Evolutionary conservation across 2,113 vertebrate species (phyloP).

Genomic region (Piaya cayana): DNA sequence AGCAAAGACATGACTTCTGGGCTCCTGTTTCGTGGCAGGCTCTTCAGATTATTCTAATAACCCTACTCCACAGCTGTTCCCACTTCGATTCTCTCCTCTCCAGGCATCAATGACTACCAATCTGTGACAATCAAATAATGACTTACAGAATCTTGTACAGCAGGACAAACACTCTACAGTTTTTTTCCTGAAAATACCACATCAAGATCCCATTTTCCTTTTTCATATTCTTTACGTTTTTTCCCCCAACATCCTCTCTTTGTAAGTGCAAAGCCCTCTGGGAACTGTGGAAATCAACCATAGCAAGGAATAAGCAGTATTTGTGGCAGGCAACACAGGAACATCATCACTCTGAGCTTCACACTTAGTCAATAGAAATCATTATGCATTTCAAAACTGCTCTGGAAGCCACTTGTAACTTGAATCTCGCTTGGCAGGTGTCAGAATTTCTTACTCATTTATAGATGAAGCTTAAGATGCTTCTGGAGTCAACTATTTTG

Average conservation of each 20-base stretch:
- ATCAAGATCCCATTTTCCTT: neutral
- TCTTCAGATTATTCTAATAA: neutral
- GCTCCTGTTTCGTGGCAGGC: neutral
- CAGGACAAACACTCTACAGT: neutral
- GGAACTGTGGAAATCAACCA: neutral
- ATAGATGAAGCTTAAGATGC: neutral
- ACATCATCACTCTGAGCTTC: neutral
- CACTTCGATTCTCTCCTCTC: neutral
- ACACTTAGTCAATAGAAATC: neutral
- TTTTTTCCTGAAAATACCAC: neutral
- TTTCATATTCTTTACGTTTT: neutral
- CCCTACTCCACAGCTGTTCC: neutral
- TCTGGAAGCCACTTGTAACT: neutral
- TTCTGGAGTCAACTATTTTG: neutral
- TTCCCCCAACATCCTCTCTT: neutral
- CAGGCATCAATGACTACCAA: neutral
- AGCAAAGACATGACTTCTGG: neutral
- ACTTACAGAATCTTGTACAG: neutral
- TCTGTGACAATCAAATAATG: neutral
- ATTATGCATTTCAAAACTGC: neutral
- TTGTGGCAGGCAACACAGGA: neutral
- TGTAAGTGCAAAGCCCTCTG: neutral
- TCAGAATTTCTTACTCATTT: neutral
- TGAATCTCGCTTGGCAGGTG: neutral
- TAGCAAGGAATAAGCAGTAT: neutral